Evolutionary conservation across 2,888 invertebrate genomes (phyloP).

Genomic region (Agrotis puta): DNA sequence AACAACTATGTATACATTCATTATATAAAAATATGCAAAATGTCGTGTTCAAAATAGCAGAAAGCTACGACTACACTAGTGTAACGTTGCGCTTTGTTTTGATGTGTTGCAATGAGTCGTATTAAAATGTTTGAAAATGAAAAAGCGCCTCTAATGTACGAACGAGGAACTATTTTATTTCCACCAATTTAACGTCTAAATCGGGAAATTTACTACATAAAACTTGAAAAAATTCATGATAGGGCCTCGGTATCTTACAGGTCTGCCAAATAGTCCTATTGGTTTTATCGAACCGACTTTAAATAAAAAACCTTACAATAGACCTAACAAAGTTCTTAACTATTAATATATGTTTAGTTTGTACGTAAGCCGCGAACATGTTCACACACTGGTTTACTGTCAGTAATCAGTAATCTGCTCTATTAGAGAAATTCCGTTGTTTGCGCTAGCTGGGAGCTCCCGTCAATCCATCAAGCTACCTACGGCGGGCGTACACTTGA

Average conservation of each 20-base stretch:
- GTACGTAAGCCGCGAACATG: slow-evolving; percentile 14
- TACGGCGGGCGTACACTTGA: no score
- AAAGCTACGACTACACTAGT: slow-evolving; percentile 17
- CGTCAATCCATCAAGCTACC: slow-evolving; percentile 4
- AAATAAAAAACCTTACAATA: neutral
- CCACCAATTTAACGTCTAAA: no score
- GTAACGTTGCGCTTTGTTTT: neutral
- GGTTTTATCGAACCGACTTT: no score
- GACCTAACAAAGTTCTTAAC: neutral
- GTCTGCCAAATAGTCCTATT: no score
- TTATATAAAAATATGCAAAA: neutral
- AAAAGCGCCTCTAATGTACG: no score
- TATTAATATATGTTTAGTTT: slow-evolving; percentile 2
- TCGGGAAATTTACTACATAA: no score
- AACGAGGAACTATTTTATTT: no score
- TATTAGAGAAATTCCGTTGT: slow-evolving; percentile 43
- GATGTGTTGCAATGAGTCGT: no score
- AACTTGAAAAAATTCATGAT: no score
- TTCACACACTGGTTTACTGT: slow-evolving; percentile 28
- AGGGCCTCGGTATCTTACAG: no score
- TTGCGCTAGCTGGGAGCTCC: slow-evolving; percentile 10
- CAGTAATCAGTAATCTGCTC: slow-evolving; percentile 36
- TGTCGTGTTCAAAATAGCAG: slow-evolving; percentile 1
- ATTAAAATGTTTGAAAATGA: no score
- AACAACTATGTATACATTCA: no score